phyloP scores from a whole-genome alignment of 2,888 invertebrate genomes.

The Morpho achilles region DNA sequence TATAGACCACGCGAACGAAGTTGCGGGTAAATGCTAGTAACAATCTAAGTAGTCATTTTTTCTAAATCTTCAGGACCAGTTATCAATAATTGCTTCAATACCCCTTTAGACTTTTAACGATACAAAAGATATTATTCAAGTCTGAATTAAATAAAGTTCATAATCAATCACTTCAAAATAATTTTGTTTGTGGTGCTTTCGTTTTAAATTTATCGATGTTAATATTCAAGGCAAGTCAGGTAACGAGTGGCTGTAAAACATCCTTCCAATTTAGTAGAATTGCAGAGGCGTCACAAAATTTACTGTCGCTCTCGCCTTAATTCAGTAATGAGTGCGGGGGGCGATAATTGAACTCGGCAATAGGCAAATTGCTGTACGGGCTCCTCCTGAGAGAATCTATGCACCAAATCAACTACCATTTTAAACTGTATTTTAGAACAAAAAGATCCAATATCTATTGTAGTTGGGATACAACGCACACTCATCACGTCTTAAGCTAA shows the following conservation, averaged over 20 bases:
- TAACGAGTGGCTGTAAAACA: constrained; percentile 50
- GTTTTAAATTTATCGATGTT: background rate
- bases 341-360: constrained; percentile 76
- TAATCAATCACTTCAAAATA: too few species aligned
- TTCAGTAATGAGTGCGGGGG: constrained; percentile 77
- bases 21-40: too few species aligned
- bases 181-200: too few species aligned
- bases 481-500: constrained; percentile 46
- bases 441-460: constrained; percentile 41
- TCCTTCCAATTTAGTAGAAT: constrained; percentile 46
- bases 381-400: constrained; percentile 50
- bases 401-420: constrained; percentile 31
- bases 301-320: constrained; percentile 70
- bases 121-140: background rate
- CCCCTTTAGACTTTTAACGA: too few species aligned
- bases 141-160: too few species aligned
- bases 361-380: constrained; percentile 72
- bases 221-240: constrained; percentile 36
- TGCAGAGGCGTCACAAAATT: constrained; percentile 69
- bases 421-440: constrained; percentile 36
- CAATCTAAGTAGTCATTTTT: too few species aligned
- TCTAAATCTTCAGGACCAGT: too few species aligned
- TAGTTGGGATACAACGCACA: constrained; percentile 30
- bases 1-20: too few species aligned
- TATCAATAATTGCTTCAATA: too few species aligned